Base-by-base conservation (phyloP, 2,113 vertebrate species). In the Lontra canadensis region DNA sequence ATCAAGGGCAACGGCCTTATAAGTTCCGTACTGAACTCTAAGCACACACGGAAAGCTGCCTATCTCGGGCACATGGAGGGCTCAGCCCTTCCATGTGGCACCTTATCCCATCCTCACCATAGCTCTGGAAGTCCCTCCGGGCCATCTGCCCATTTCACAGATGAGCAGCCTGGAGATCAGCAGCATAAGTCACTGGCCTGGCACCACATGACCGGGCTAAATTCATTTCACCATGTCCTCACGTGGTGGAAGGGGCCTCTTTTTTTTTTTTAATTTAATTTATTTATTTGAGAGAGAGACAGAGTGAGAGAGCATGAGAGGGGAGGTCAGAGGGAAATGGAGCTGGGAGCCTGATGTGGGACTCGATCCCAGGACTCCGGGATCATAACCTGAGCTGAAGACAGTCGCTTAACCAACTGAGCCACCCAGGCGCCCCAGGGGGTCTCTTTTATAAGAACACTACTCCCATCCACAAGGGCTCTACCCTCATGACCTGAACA, bases 1-100 rank as follows among this genome's bases (percentile, higher is more conserved):
- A 91, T 74, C 52, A 29, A 49, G 84, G 23, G 95, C 97, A 55
- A 23, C 55, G 81, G 94, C 97, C 88, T 34, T 2, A 6, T 20
- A 18, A 23, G 3, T 18, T 14, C 4, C 4, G 1, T 17, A 6
- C 2, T 10, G 36, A 21, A 13, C 39, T 23, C 7, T 13, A 14
- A 39, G 3, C 4, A 2, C 15, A 10, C 65, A 34, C 85, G 9
- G 76, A 10, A 59, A 1, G 10, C 10, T 0, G 25, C 42, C 65
- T 26, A 23, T 52, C 52, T 0, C 1, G 1, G 44, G 20, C 9
- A 20, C 52, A 1, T 0, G 12, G n/a, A 23, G 25, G 26, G 29
- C 34, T 21, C 17, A 2, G 59, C 55, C 49, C 55, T 7, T 25
- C 44, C 44, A 0, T 29, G 25, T 17, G n/a, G 20, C 67, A 8